phyloP scores from a whole-genome alignment of 1,140 invertebrate genomes.

The Drosophila tropicalis region DNA sequence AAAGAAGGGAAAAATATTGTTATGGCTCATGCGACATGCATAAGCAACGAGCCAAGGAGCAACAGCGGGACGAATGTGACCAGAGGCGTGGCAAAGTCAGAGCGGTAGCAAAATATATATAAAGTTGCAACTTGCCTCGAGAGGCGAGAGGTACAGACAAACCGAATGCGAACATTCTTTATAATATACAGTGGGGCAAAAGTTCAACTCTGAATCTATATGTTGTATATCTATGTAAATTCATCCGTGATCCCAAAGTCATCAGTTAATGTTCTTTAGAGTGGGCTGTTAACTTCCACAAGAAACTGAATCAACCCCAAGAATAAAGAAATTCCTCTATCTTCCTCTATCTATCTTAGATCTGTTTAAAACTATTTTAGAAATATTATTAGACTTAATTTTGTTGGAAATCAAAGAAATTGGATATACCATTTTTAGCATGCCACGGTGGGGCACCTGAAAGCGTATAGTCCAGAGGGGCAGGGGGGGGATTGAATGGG shows the following conservation, averaged over 20 bases:
- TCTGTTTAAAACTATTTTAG: too few species aligned
- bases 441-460: constrained; percentile 50
- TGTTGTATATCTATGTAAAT: not conserved
- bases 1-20: constrained; percentile 69
- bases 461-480: not conserved
- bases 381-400: too few species aligned
- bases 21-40: constrained; percentile 78
- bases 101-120: constrained; percentile 17
- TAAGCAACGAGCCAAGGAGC: constrained; percentile 62
- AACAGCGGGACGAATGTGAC: constrained; percentile 17
- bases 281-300: too few species aligned
- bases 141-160: too few species aligned
- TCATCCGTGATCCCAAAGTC: not conserved
- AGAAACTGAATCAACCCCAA: too few species aligned
- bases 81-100: constrained; percentile 21
- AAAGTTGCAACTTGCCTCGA: constrained; percentile 43
- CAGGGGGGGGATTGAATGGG: constrained; percentile 3
- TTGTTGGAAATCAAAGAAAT: not conserved
- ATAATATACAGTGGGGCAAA: constrained; percentile 15
- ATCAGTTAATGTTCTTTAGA: too few species aligned
- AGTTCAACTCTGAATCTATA: not conserved
- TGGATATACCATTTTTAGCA: not conserved
- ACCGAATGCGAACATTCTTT: not conserved
- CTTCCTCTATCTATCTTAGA: too few species aligned
- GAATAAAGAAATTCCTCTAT: too few species aligned